These are phyloP conservation scores for Bombyx mori DNA, from an alignment of 1,140 invertebrate genomes.

Conservation along the genomic window DNA sequence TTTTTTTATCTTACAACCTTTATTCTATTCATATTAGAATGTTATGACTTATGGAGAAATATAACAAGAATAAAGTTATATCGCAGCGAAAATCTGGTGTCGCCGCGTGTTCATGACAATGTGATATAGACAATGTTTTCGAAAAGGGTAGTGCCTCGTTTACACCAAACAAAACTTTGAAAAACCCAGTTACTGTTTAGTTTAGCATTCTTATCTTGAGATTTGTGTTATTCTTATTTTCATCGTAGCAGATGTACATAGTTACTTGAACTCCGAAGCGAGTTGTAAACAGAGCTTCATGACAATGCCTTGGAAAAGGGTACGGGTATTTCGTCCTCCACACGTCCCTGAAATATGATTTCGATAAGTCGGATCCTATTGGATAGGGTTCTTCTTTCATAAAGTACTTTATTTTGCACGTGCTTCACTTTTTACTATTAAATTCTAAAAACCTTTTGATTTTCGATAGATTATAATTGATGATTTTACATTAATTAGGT, in stretches of 20 bases:
- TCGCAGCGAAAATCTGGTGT: slow-evolving; percentile 55
- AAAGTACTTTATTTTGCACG: slow-evolving; percentile 41
- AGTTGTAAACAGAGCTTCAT: slow-evolving; percentile 35
- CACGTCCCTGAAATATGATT: slow-evolving; percentile 67
- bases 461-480: no score
- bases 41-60: slow-evolving; percentile 42
- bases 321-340: slow-evolving; percentile 46
- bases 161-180: slow-evolving; percentile 13
- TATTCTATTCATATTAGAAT: slow-evolving; percentile 17
- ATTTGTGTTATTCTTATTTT: background rate
- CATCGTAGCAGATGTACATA: background rate
- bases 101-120: slow-evolving; percentile 63
- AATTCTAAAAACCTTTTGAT: no score
- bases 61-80: slow-evolving; percentile 59
- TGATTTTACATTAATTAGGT: no score
- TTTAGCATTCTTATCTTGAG: background rate
- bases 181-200: slow-evolving; percentile 6
- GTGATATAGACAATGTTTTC: slow-evolving; percentile 64
- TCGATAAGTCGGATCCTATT: slow-evolving; percentile 63
- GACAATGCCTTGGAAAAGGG: slow-evolving; percentile 52
- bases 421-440: no score
- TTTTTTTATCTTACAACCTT: background rate
- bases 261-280: background rate
- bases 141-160: slow-evolving; percentile 57
- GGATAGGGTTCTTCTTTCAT: slow-evolving; percentile 47